Conservation (phyloP, 2,113 vertebrate genomes). For the Pomatostomus ruficeps region DNA sequence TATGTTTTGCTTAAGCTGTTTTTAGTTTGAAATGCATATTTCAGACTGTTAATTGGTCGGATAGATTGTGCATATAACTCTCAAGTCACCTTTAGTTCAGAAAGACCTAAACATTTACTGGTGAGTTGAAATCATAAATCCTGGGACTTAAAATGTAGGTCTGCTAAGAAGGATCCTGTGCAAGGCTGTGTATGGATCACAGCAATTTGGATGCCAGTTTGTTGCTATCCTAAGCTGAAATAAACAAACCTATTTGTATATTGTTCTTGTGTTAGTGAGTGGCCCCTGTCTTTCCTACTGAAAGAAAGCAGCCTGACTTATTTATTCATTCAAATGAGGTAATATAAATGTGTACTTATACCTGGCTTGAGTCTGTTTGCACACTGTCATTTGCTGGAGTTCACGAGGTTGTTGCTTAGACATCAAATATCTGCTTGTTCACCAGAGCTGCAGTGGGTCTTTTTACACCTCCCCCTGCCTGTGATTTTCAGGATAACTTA, state of each 20-base stretch:
- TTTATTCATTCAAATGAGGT: background rate
- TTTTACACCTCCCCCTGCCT: accelerated
- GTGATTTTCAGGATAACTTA: background rate
- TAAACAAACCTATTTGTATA: background rate
- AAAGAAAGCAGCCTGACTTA: background rate
- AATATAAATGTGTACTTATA: background rate
- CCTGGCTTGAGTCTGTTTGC: background rate
- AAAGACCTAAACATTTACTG: background rate
- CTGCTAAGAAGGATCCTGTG: background rate
- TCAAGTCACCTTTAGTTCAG: background rate
- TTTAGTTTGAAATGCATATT: background rate
- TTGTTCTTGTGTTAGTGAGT: background rate
- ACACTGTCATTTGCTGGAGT: background rate
- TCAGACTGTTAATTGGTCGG: background rate
- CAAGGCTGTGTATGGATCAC: background rate
- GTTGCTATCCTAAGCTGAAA: background rate
- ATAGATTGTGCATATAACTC: background rate
- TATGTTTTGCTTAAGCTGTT: background rate
- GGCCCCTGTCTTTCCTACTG: background rate
- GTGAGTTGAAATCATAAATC: background rate
- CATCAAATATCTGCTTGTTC: background rate
- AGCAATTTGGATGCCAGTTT: background rate
- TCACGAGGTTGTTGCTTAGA: background rate
- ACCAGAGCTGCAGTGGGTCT: background rate
- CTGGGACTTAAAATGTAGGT: background rate